Conservation (phyloP, 2,888 invertebrate species). For the Atrina japonica region DNA sequence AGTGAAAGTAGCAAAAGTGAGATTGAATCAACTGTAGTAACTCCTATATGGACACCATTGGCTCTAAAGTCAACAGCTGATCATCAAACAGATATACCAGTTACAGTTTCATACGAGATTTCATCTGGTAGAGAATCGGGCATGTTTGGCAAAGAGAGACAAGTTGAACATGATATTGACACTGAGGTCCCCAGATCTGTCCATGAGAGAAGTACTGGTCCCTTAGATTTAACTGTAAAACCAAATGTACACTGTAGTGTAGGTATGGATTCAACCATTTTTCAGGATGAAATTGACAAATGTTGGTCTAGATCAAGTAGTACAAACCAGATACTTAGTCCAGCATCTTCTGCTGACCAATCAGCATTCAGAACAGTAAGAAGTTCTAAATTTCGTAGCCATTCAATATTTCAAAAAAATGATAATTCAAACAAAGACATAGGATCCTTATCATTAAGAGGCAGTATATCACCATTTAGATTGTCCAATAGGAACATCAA, state of each 20-base stretch:
- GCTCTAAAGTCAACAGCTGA: slow-evolving; percentile 34
- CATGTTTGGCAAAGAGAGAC: too few relatives aligned
- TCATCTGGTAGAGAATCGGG: too few relatives aligned
- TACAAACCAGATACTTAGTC: not conserved
- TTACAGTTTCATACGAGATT: too few relatives aligned
- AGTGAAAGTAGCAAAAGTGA: not conserved
- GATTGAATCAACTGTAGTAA: slow-evolving; percentile 15
- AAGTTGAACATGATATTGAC: too few relatives aligned
- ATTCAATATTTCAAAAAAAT: not conserved
- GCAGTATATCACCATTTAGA: slow-evolving; percentile 7
- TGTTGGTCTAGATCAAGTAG: not conserved
- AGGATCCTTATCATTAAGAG: slow-evolving; percentile 35
- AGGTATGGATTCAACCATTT: not conserved
- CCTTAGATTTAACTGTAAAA: not conserved
- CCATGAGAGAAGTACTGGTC: slow-evolving; percentile 2
- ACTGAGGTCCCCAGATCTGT: too few relatives aligned
- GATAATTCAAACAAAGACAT: slow-evolving; percentile 1
- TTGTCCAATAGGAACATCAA: not conserved
- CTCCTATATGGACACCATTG: slow-evolving; percentile 47
- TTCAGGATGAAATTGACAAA: not conserved
- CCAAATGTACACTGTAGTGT: not conserved
- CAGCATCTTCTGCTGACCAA: not conserved
- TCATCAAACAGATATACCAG: slow-evolving; percentile 20
- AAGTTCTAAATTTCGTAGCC: not conserved
- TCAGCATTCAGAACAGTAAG: slow-evolving; percentile 24